Conservation (phyloP, 2,888 invertebrate genomes). For the Willowsia nigromaculata region DNA sequence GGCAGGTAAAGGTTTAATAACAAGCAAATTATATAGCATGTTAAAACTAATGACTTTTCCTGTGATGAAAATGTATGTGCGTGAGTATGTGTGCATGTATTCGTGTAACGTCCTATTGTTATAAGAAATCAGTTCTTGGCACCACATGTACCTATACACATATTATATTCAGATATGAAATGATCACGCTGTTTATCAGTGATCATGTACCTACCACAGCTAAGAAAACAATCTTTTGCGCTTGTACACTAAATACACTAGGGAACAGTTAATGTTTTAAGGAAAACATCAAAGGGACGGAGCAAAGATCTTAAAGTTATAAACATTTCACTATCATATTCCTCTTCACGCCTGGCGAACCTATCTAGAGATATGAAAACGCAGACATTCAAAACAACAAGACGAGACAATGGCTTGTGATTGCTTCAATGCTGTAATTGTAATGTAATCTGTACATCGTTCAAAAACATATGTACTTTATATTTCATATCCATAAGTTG, state of each 20-base stretch:
- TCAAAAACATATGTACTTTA: neutral
- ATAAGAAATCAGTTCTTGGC: neutral
- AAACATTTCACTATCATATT: neutral
- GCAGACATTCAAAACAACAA: neutral
- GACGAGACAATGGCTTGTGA: neutral
- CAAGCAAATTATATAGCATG: slow-evolving; percentile 32
- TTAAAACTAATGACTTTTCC: slow-evolving; percentile 35
- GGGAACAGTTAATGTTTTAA: neutral
- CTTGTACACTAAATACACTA: neutral
- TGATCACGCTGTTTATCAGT: neutral
- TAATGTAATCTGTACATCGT: neutral
- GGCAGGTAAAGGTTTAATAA: slow-evolving; percentile 56
- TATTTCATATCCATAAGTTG: too few relatives aligned
- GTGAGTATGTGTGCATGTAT: neutral
- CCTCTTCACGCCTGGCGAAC: slow-evolving; percentile 5
- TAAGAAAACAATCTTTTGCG: neutral
- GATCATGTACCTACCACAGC: neutral
- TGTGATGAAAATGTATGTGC: neutral
- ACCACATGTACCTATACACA: neutral
- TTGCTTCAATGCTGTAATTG: neutral
- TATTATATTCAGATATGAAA: neutral
- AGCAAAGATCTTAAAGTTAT: neutral
- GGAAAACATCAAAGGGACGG: neutral
- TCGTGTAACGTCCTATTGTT: neutral
- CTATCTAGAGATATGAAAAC: neutral